phyloP scores from a whole-genome alignment of 2,113 vertebrate species.

The Cinclus mexicanus region DNA sequence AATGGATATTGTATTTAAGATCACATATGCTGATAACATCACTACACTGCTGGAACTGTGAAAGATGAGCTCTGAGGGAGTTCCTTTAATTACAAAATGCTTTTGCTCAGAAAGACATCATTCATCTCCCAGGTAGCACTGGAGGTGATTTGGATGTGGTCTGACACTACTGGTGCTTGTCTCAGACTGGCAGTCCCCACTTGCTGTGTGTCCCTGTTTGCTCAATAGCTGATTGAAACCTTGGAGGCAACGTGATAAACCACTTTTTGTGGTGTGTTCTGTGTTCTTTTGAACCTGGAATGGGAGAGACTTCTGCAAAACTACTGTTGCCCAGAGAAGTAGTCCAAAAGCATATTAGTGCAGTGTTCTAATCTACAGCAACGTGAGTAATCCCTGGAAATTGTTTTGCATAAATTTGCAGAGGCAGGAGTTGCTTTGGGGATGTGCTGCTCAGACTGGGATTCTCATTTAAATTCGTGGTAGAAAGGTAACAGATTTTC shows the following conservation, averaged over 20 bases:
- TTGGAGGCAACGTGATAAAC: background rate
- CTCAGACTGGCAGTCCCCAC: background rate
- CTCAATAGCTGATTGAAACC: background rate
- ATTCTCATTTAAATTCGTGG: background rate
- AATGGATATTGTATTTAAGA: background rate
- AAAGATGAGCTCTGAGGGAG: background rate
- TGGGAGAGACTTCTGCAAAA: background rate
- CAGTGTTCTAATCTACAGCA: background rate
- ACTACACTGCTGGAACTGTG: background rate
- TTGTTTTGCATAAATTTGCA: background rate
- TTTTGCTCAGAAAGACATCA: background rate
- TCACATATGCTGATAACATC: background rate
- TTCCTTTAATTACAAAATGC: background rate
- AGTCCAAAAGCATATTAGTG: background rate
- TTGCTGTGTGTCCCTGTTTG: background rate
- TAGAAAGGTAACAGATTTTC: background rate
- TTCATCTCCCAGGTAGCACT: accelerated
- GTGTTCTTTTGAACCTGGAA: background rate
- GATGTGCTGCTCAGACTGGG: background rate
- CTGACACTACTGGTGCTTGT: background rate
- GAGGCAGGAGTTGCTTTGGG: background rate
- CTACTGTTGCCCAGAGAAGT: background rate
- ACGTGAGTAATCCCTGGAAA: background rate
- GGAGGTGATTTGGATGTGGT: background rate
- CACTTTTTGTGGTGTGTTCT: background rate